Base-by-base conservation (phyloP, 1,140 invertebrate genomes). In the Tribolium madens region DNA sequence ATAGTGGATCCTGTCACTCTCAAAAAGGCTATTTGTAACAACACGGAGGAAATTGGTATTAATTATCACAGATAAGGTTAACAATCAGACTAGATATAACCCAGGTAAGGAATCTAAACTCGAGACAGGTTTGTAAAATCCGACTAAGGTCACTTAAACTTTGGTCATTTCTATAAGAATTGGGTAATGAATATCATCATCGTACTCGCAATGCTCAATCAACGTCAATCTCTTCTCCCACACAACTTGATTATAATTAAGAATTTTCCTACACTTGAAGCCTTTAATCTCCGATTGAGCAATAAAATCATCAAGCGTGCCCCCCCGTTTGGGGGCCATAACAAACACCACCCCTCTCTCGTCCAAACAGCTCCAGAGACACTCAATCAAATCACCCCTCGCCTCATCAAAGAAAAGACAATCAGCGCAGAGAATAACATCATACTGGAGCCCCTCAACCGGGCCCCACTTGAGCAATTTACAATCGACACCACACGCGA, bases 381-480 rank as follows among this genome's bases (percentile, higher is more conserved):
- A 91, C 57, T 91, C 88, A 17, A 94, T 90, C 12, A 96, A 86
- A 79, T 93, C 91, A 31, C 89, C 84, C 60, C 94, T 87, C 0
- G 91, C 91, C 50, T 95, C 93, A 84, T 95, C 94, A 86, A 95
- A 96, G 86, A 95, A 96, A 48, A 95, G 84, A 85, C 94, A 95
- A 84, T 95, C 94, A 5, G 94, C 93, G 81, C 92, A 93, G 0
- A 95, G 84, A 31, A 95, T 90, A 15, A 91, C 87, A 86, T 95
- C 93, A 85, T 91, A 94, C 74, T 85, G 83, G 10, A 75, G 73
- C 21, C 84, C 82, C 0, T 81, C 73, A 7, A 73, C 21, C 1
- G 77, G 74, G 17, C 80, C 86, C 89, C 89, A 91, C 81, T 89
- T 86, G 1, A 91, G 80, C 7, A 90, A 86, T 5, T 81, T 81